Evolutionary conservation across 2,797 vertebrate genomes (phyloP), one percentile per base, ranked within the genome.

Genomic region (Microctenopoma steveboyesi): DNA sequence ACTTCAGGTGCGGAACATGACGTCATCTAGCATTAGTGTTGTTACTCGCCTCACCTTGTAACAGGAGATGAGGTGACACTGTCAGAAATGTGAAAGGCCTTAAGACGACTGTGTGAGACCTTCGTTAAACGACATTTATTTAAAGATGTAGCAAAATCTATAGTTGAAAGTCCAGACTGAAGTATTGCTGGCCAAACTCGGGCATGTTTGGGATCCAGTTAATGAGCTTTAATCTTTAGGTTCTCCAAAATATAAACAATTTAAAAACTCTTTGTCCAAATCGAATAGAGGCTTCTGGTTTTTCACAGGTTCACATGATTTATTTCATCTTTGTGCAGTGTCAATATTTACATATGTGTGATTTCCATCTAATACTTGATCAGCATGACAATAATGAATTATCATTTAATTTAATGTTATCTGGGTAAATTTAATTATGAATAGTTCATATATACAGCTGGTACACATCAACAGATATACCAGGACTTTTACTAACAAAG

Each of bases 171-270:
- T 51, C 48, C 15, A 27, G 33, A 11, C 35, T 40, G 2, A 46
- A 25, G 14, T 42, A 18, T 50, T 28, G 51, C 37, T 51, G 57
- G 64, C 8, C 13, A 43, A 51, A 47, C 56, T 56, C 7, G 1
- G 65, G 45, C 62, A n/a, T 58, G 53, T 33, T 18, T 60, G 51
- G 48, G 28, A 48, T 50, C 15, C 18, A 33, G 25, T 2, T 2
- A 40, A 47, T 25, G 15, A 2, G 27, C 0, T 1, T 18, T 69
- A 72, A 56, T 64, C 43, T 71, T 43, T 30, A 43, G 46, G 52
- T 64, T 67, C 27, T 46, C 22, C 53, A 37, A 69, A 72, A 62
- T 39, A 12, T 9, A 64, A 66, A 69, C 37, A 4, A 53, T 49
- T 67, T 58, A 5, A 27, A 63, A 67, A 50, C 63, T 40, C 33